Evolutionary conservation across 2,113 vertebrate genomes (phyloP), one percentile per base, ranked within the genome.

Genomic region (Spizaetus ornatus): DNA sequence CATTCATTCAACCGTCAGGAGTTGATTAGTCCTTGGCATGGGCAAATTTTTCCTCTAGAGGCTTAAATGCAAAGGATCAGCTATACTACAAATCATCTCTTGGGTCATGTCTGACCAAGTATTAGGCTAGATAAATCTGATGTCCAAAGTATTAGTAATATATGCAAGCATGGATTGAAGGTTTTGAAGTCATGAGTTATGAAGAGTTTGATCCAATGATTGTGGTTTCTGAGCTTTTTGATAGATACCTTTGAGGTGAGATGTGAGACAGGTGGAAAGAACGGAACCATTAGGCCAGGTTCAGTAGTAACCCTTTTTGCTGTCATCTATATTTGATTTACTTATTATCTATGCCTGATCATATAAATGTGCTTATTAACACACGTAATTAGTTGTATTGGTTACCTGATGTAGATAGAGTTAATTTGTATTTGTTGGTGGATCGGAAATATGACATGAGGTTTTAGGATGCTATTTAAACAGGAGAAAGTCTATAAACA

Each of bases 1-100:
- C 1, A 1, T 8, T 4, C 2, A 0, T 56, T 91, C 27, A 66
- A 1, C 32, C 17, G 10, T 87, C 1, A 2, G 8, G 22, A 69
- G 9, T 67, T 43, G 29, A 20, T 86, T 63, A 67, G 42, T 55
- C 15, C 38, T 85, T 74, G 25, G 19, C 52, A 85, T 5, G 2
- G 6, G 38, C 3, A 27, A 2, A 8, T 47, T 67, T 79, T 85
- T 71, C 21, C 10, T 52, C 16, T 85, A 22, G 40, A 38, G 3
- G 0, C 45, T 78, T 82, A 63, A 74, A 67, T 69, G 18, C 16
- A 21, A 71, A 71, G 36, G 26, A n/a, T 71, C 42, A 74, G 0
- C 29, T 45, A 6, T 79, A 7, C 18, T 36, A 12, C n/a, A 74
- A 18, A 26, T 59, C 1, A 50, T 36, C 17, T 40, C 40, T 43